Evolutionary conservation across 2,797 vertebrate genomes (phyloP).

Genomic region (Crocodylus rhombifer): DNA sequence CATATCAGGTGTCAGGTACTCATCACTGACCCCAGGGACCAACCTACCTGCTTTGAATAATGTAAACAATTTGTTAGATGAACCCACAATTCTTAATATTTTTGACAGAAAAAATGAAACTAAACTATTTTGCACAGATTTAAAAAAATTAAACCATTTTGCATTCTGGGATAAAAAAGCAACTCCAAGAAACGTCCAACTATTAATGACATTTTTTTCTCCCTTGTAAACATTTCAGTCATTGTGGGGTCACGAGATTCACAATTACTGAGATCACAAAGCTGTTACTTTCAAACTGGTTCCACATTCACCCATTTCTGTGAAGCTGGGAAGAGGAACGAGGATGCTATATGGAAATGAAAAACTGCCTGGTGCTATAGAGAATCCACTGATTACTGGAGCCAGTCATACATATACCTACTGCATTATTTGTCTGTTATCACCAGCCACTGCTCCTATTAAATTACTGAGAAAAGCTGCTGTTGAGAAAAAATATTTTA

Average conservation of each 20-base stretch:
- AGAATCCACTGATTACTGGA: neutral
- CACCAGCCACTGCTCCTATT: neutral
- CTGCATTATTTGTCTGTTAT: neutral
- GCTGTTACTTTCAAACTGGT: neutral
- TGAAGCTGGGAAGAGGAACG: rapidly evolving
- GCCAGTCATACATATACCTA: neutral
- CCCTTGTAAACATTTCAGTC: neutral
- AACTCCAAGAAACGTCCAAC: neutral
- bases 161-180: neutral
- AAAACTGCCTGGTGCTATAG: neutral
- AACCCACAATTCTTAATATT: neutral
- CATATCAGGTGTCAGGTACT: neutral
- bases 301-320: neutral
- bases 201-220: neutral
- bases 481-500: neutral
- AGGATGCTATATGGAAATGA: neutral
- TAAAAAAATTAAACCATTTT: neutral
- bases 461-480: slow-evolving; percentile 27
- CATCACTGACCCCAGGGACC: neutral
- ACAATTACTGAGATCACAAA: neutral
- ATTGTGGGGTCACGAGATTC: neutral
- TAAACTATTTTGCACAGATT: rapidly evolving
- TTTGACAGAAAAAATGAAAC: neutral
- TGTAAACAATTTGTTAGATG: neutral
- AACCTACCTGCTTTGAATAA: neutral